Conservation (phyloP, 2,888 invertebrate species). For the Hypolimnas misippus region DNA sequence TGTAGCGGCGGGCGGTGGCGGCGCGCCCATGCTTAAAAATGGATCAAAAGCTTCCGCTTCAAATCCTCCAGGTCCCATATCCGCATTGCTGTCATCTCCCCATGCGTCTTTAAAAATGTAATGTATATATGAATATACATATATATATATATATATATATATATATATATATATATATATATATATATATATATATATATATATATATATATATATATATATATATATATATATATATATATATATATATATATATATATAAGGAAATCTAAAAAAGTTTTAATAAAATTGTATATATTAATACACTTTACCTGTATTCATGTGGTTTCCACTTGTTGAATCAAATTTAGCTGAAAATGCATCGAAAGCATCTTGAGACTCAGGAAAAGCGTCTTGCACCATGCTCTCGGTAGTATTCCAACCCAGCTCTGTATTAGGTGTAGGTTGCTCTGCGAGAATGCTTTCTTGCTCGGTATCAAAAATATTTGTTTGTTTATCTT, state of each 20-base stretch:
- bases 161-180: background rate
- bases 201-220: background rate
- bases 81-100: slow-evolving; percentile 61
- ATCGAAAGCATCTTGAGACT: slow-evolving; percentile 87
- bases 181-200: background rate
- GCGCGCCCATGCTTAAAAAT: slow-evolving; percentile 91
- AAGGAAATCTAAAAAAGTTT: background rate
- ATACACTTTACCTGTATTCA: slow-evolving; percentile 57
- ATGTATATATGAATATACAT: background rate
- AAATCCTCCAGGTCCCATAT: slow-evolving; percentile 83
- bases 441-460: slow-evolving; percentile 40
- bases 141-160: background rate
- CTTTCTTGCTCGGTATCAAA: slow-evolving; percentile 42
- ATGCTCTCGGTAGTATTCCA: slow-evolving; percentile 62
- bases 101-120: slow-evolving; percentile 59
- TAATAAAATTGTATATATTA: background rate
- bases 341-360: slow-evolving; percentile 96
- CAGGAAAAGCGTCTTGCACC: slow-evolving; percentile 62
- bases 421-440: slow-evolving; percentile 51
- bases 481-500: slow-evolving; percentile 37
- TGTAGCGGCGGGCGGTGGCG: slow-evolving; percentile 87
- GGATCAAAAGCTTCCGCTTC: slow-evolving; percentile 91
- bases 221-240: background rate
- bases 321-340: slow-evolving; percentile 80
- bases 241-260: background rate